These are phyloP conservation scores for Bombus fervidus DNA, from an alignment of 1,140 invertebrate species.

Conservation along the genomic window DNA sequence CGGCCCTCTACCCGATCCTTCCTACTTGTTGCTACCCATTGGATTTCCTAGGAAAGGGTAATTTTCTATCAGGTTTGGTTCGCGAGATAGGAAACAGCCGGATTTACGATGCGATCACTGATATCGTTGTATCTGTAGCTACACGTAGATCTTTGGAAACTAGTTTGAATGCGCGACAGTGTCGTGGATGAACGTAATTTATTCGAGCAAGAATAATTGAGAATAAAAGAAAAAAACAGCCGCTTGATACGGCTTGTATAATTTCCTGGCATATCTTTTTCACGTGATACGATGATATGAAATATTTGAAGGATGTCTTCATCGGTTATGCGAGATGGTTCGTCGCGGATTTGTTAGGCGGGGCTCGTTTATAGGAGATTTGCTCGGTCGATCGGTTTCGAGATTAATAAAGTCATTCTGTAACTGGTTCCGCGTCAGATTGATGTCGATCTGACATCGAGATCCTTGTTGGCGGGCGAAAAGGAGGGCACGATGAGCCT, in stretches of 20 bases:
- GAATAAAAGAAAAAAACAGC: not conserved
- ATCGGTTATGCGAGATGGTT: slow-evolving; percentile 14
- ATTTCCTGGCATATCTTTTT: not conserved
- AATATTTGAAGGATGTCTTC: slow-evolving; percentile 37
- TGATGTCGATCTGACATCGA: slow-evolving; percentile 42
- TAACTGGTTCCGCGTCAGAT: slow-evolving; percentile 49
- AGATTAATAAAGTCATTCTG: slow-evolving; percentile 54
- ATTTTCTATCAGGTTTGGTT: slow-evolving; percentile 37
- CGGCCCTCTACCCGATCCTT: not conserved
- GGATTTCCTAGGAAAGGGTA: slow-evolving; percentile 55
- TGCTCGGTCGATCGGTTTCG: slow-evolving; percentile 37
- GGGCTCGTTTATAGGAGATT: slow-evolving; percentile 38
- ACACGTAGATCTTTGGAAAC: slow-evolving; percentile 18
- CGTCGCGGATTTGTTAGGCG: slow-evolving; percentile 12
- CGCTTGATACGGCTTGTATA: slow-evolving; percentile 1
- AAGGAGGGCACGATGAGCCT: slow-evolving; percentile 8
- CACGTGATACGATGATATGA: not conserved
- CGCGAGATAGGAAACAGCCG: slow-evolving; percentile 54
- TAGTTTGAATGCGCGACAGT: not conserved
- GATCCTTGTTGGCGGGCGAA: slow-evolving; percentile 3
- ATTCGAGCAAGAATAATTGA: not conserved
- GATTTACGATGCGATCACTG: slow-evolving; percentile 64
- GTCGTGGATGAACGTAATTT: not conserved
- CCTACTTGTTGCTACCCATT: slow-evolving; percentile 25
- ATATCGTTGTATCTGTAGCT: slow-evolving; percentile 39